Conservation (phyloP, 2,888 invertebrate genomes). For the Sthenelais limicola region DNA sequence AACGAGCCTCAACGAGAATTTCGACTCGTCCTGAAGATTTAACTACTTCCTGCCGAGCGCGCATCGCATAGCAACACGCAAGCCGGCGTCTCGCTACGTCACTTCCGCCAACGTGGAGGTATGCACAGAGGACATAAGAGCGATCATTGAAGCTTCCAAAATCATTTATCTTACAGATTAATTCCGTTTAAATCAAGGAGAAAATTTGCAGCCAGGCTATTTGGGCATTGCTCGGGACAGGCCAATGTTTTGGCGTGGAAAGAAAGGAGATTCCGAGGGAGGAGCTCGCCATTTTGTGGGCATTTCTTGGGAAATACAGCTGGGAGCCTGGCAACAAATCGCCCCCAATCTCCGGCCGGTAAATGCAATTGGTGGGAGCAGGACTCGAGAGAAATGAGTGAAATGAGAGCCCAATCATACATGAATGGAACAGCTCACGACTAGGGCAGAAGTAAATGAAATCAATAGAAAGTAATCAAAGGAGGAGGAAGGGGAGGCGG, state of each 20-base stretch:
- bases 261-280: background rate
- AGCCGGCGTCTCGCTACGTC: no score
- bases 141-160: background rate
- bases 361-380: conserved; percentile 33
- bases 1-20: no score
- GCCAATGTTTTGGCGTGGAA: background rate
- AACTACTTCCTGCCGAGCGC: no score
- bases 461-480: conserved; percentile 40
- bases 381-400: conserved; percentile 36
- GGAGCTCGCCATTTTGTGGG: background rate
- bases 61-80: no score
- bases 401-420: conserved; percentile 40
- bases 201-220: conserved; percentile 12
- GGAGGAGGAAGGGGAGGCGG: background rate
- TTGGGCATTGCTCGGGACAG: background rate
- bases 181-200: conserved; percentile 27
- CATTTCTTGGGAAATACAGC: conserved; percentile 10
- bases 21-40: no score
- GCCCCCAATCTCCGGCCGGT: conserved; percentile 34
- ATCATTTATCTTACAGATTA: background rate
- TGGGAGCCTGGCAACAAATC: conserved; percentile 21
- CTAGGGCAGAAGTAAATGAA: conserved; percentile 24
- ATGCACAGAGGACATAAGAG: no score
- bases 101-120: no score
- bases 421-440: conserved; percentile 32